A percentile compares a stretch with the other conserved stretches of the same genome.
Evolutionary conservation across 2,888 invertebrate genomes (phyloP).

Genomic region (Clepsis dumicolana): DNA sequence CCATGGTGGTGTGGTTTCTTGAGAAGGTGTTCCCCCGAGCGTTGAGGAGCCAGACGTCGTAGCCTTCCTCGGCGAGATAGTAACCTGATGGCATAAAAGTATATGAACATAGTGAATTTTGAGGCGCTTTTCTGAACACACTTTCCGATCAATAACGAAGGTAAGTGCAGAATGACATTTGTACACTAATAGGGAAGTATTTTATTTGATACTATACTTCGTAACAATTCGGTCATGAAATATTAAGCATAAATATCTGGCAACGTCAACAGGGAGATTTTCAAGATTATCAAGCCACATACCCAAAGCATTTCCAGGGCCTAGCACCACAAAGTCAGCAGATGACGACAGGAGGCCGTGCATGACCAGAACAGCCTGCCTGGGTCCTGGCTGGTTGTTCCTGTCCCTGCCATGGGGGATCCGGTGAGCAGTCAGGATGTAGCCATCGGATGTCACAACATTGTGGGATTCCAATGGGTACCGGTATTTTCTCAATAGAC

Average conservation of each 20-base stretch:
- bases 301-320: conserved; percentile 35
- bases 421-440: conserved; percentile 26
- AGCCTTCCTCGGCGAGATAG: conserved; percentile 87
- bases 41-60: conserved; percentile 93
- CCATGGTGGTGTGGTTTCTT: conserved; percentile 54
- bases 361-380: conserved; percentile 27
- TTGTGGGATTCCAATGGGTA: conserved; percentile 31
- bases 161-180: too few relatives aligned
- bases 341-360: conserved; percentile 35
- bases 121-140: too few relatives aligned
- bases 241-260: too few relatives aligned
- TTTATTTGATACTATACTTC: too few relatives aligned
- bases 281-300: conserved; percentile 48
- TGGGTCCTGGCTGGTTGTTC: conserved; percentile 36
- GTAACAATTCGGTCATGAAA: too few relatives aligned
- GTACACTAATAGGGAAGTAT: too few relatives aligned
- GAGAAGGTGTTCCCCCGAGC: conserved; percentile 90
- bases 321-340: conserved; percentile 29
- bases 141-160: too few relatives aligned
- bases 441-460: conserved; percentile 32
- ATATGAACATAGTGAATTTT: not conserved
- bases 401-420: conserved; percentile 38
- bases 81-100: conserved; percentile 55
- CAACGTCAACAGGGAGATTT: too few relatives aligned
- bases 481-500: conserved; percentile 30